Evolutionary conservation across 2,113 vertebrate genomes (phyloP), one percentile per base, ranked within the genome.

Genomic region (Ciconia boyciana): DNA sequence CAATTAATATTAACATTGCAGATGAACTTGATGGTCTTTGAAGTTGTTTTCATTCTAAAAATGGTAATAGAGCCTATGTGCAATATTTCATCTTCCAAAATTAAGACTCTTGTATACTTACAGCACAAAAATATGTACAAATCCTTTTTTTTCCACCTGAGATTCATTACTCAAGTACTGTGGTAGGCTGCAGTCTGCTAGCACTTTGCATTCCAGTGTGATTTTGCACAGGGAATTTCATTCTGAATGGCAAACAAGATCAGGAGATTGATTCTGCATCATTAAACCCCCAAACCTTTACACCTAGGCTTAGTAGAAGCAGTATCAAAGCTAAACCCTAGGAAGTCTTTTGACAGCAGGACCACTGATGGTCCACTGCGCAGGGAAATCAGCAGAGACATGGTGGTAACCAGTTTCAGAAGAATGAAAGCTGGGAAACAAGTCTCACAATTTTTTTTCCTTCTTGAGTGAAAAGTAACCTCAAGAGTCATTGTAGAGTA

Each of bases 31-130:
- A 74, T 5, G 0, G 39, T 78, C 92, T 95, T 95, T 94, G 93
- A 96, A 94, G 71, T 64, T 68, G 51, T 78, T 96, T 90, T 81
- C 51, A 75, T 94, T 90, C 88, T 94, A 93, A 93, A 93, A 95
- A 92, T 68, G 48, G 90, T 66, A 71, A 90, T 46, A 78, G 60
- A 86, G 6, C 6, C 19, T 21, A 60, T 68, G 13, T 61, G 10
- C 18, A 81, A 62, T n/a, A 66, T 66, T 77, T 90, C 16, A 48
- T 62, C 86, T 88, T 83, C n/a, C 32, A 68, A 83, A 93, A 78
- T 60, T 46, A 77, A 76, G 29, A 55, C 31, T 22, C 12, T 52
- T 71, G 14, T 68, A 74, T 14, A 11, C 28, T 78, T 84, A 52
- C 2, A 31, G 14, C 16, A 91, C 25, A 46, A 83, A 94, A 71